Evolutionary conservation across 1,140 invertebrate species (phyloP).

Genomic region (Pollicipes pollicipes): DNA sequence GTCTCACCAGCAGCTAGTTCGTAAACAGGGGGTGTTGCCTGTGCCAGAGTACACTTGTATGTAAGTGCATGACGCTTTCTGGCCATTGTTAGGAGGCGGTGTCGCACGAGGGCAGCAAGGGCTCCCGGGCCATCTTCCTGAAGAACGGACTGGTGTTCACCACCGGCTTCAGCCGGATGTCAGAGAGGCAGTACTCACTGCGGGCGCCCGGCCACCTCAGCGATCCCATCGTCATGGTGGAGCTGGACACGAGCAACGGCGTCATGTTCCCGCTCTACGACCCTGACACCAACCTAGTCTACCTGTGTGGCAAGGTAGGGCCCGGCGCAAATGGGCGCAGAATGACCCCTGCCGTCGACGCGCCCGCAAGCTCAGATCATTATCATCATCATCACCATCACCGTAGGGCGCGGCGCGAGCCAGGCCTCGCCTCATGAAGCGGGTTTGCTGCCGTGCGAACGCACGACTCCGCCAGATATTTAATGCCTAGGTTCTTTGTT

Average conservation of each 20-base stretch:
- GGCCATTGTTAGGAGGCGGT: constrained; percentile 45
- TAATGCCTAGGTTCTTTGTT: too few relatives aligned
- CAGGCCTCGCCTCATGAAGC: too few relatives aligned
- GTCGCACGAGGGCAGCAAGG: constrained; percentile 89
- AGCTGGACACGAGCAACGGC: constrained; percentile 91
- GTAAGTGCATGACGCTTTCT: too few relatives aligned
- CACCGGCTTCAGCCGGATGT: constrained; percentile 92
- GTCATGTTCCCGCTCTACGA: constrained; percentile 97
- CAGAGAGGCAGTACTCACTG: constrained; percentile 84
- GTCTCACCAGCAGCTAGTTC: not conserved
- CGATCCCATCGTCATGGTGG: constrained; percentile 85
- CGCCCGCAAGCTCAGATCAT: too few relatives aligned
- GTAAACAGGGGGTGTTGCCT: not conserved
- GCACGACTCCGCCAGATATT: too few relatives aligned
- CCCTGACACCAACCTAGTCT: constrained; percentile 89
- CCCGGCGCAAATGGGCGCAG: constrained; percentile 29
- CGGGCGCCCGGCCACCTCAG: constrained; percentile 71
- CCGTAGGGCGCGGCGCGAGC: too few relatives aligned
- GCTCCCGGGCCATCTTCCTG: constrained; percentile 78
- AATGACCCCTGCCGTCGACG: too few relatives aligned
- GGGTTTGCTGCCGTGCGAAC: too few relatives aligned
- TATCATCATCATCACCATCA: too few relatives aligned
- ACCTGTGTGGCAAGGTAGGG: constrained; percentile 86
- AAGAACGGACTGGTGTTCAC: constrained; percentile 79
- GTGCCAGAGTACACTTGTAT: too few relatives aligned